Percentiles rank a stretch among this genome's conserved stretches.
phyloP scores from a whole-genome alignment of 2,113 vertebrate species.

The Bettongia penicillata region DNA sequence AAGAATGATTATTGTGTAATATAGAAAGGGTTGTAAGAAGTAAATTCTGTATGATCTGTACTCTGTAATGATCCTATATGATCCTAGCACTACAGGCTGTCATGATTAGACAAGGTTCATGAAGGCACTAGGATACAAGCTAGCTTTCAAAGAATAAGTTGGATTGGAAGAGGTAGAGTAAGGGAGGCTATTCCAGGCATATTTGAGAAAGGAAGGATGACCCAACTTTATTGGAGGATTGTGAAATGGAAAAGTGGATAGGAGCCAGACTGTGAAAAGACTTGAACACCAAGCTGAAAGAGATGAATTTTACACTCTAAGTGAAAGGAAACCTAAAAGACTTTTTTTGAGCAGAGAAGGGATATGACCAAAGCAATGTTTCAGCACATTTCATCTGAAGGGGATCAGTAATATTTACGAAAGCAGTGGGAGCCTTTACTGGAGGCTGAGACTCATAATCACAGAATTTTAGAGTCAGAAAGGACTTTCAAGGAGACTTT shows the following conservation, averaged over 20 bases:
- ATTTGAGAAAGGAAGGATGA: not conserved
- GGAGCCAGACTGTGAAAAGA: not conserved
- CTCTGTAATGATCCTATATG: not conserved
- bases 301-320: not conserved
- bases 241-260: not conserved
- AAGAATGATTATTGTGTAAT: not conserved
- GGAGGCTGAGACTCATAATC: not conserved
- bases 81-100: not conserved
- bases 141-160: not conserved
- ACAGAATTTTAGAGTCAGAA: not conserved
- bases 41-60: not conserved
- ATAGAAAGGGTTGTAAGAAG: not conserved
- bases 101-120: not conserved
- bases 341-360: not conserved
- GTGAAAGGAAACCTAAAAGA: not conserved
- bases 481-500: not conserved
- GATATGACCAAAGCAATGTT: not conserved
- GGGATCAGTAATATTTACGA: not conserved
- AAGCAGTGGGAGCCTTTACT: not conserved
- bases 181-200: not conserved
- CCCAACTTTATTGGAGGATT: not conserved
- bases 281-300: not conserved
- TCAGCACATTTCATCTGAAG: not conserved
- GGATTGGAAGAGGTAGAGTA: not conserved
- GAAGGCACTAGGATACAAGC: not conserved